Conservation (phyloP, 2,113 vertebrate genomes). For the Colius striatus region DNA sequence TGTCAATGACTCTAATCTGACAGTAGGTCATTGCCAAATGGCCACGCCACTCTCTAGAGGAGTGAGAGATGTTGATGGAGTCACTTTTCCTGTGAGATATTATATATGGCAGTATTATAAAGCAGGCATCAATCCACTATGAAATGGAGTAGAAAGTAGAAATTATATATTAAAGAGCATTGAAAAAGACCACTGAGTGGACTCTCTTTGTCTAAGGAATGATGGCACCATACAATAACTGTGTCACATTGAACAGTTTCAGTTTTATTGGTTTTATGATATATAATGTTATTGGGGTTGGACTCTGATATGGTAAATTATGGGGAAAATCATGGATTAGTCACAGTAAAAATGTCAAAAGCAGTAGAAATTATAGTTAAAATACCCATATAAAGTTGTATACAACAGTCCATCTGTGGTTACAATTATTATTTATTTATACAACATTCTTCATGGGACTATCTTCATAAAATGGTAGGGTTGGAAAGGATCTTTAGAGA, state of each 20-base stretch:
- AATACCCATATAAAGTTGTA: not conserved
- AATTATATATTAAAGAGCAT: not conserved
- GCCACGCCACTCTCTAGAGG: not conserved
- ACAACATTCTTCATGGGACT: not conserved
- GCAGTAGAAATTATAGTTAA: not conserved
- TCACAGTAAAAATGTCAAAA: constrained; percentile 26
- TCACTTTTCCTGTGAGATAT: not conserved
- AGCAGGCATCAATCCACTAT: not conserved
- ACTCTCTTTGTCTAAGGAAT: not conserved
- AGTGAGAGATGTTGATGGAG: not conserved
- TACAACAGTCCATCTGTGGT: not conserved
- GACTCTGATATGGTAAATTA: not conserved
- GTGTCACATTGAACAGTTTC: not conserved
- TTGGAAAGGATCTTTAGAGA: no score
- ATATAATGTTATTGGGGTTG: not conserved
- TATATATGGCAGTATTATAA: not conserved
- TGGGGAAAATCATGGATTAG: not conserved
- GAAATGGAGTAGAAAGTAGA: not conserved
- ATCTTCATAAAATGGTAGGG: no score
- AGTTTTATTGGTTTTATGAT: not conserved
- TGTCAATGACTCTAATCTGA: constrained; percentile 17
- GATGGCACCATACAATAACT: not conserved
- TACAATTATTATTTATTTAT: not conserved
- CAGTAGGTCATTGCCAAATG: not conserved
- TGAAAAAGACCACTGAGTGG: not conserved